These are phyloP conservation scores for Rhinoraja longicauda DNA, from an alignment of 2,797 vertebrate genomes.

Conservation along the genomic window DNA sequence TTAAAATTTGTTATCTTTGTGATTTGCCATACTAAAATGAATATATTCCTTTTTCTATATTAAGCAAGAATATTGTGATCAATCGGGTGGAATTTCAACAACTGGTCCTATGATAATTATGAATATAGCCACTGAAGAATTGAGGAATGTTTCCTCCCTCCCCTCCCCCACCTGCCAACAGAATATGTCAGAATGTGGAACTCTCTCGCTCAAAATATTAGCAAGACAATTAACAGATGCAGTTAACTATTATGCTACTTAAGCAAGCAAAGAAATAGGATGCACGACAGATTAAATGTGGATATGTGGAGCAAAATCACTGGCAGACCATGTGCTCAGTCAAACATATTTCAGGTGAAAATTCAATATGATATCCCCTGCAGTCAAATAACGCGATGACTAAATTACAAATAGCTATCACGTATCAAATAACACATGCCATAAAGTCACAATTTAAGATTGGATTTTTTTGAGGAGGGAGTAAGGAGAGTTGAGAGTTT, in stretches of 20 bases:
- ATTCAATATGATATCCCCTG: neutral
- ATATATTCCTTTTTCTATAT: neutral
- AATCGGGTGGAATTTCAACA: neutral
- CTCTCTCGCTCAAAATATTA: neutral
- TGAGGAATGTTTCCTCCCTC: neutral
- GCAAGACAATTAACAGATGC: neutral
- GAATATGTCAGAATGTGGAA: neutral
- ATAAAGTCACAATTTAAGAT: too few species aligned
- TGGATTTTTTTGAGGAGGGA: neutral
- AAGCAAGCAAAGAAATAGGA: neutral
- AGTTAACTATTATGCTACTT: neutral
- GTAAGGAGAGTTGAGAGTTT: too few species aligned
- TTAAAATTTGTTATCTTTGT: neutral
- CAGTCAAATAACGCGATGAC: neutral
- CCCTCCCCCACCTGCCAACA: too few species aligned
- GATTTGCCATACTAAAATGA: neutral
- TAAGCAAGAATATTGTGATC: neutral
- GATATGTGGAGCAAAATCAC: neutral
- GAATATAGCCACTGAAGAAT: neutral
- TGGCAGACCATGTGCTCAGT: neutral
- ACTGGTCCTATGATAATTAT: neutral
- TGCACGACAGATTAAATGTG: neutral
- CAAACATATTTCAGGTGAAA: neutral
- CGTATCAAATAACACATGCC: neutral
- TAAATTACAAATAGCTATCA: neutral